Evolutionary conservation across 2,888 invertebrate genomes (phyloP).

Genomic region (Apotomis turbidana): DNA sequence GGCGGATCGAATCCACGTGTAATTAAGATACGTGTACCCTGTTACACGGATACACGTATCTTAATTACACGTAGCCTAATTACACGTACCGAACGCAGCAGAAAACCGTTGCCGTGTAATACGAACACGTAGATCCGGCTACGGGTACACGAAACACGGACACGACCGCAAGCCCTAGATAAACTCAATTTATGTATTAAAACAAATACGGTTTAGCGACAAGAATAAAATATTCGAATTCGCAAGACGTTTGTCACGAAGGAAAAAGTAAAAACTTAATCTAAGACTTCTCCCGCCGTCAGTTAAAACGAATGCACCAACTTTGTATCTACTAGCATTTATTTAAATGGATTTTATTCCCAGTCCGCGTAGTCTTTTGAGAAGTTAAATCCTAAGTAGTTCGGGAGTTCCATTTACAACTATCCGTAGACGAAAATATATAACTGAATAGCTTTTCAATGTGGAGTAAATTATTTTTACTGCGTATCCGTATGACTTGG

Average conservation of each 20-base stretch:
- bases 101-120: too few relatives aligned
- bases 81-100: too few relatives aligned
- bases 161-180: too few relatives aligned
- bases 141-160: too few relatives aligned
- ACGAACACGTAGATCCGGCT: too few relatives aligned
- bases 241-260: not conserved
- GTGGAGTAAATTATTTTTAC: not conserved
- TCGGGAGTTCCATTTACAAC: slow-evolving; percentile 10
- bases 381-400: slow-evolving; percentile 30
- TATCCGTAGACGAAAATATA: not conserved
- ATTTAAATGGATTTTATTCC: slow-evolving; percentile 41
- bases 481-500: not conserved
- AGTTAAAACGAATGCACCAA: slow-evolving; percentile 38
- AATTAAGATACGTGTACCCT: too few relatives aligned
- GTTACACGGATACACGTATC: too few relatives aligned
- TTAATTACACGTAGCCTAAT: too few relatives aligned
- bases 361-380: slow-evolving; percentile 26
- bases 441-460: not conserved
- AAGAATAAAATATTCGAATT: not conserved
- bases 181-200: too few relatives aligned
- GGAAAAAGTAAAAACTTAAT: slow-evolving; percentile 31
- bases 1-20: too few relatives aligned
- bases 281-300: slow-evolving; percentile 25
- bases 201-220: too few relatives aligned
- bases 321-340: slow-evolving; percentile 41